A percentile compares a stretch with the other conserved stretches of the same genome.
These are phyloP conservation scores for Periophthalmodon schlosseri DNA, from an alignment of 2,113 vertebrate genomes.

Conservation along the genomic window DNA sequence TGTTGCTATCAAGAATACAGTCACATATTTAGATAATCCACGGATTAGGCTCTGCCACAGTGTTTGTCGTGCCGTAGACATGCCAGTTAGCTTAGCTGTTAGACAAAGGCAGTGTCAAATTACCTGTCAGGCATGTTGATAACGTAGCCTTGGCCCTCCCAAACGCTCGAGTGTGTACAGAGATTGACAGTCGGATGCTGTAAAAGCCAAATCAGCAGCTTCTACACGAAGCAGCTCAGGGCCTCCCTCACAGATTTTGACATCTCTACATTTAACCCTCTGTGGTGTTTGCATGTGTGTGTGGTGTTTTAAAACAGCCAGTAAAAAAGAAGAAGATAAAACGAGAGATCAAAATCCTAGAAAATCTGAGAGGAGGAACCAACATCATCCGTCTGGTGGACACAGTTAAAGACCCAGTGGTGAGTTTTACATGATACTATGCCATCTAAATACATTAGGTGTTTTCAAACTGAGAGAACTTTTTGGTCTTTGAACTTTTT, in stretches of 20 bases:
- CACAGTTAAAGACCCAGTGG: conserved; percentile 98
- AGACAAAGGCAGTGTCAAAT: conserved; percentile 3
- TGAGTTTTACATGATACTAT: conserved; percentile 70
- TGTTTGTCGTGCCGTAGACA: neutral
- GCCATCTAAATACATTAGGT: neutral
- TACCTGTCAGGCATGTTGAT: neutral
- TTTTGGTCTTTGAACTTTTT: neutral
- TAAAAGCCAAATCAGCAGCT: conserved; percentile 18
- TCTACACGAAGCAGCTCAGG: neutral
- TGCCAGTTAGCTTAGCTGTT: neutral
- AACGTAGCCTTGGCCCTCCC: neutral
- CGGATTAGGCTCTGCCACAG: neutral
- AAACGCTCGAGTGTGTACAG: neutral
- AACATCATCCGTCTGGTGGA: conserved; percentile 98
- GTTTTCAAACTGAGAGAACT: neutral
- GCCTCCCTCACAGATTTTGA: neutral
- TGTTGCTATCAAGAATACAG: neutral
- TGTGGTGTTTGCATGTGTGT: neutral
- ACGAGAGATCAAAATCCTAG: conserved; percentile 97
- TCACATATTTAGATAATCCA: neutral
- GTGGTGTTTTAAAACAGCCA: conserved; percentile 77
- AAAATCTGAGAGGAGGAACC: conserved; percentile 95
- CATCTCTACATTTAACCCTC: neutral
- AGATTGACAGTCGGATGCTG: conserved; percentile 28
- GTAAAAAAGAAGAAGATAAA: conserved; percentile 99